These are phyloP conservation scores for Semicossyphus pulcher DNA, from an alignment of 2,113 vertebrate genomes.

Conservation along the genomic window DNA sequence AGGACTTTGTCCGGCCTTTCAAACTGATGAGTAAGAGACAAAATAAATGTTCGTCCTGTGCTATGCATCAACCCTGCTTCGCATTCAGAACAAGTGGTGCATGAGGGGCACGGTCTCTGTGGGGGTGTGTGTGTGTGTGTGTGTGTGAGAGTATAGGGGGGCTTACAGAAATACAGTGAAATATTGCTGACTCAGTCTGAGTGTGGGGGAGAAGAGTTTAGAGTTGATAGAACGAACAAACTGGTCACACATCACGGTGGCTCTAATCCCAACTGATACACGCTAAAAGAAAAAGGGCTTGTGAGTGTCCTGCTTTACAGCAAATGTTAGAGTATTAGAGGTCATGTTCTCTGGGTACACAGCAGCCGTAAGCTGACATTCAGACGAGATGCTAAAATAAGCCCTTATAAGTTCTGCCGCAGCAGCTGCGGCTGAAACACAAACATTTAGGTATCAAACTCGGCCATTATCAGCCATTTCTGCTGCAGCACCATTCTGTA, in stretches of 20 bases:
- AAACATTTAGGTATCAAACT: background rate
- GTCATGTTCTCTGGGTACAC: slow-evolving; percentile 4
- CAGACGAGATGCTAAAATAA: background rate
- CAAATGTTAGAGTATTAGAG: slow-evolving; percentile 2
- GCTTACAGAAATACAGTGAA: slow-evolving; percentile 18
- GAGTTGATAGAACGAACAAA: slow-evolving; percentile 20
- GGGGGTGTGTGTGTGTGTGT: slow-evolving; percentile 2
- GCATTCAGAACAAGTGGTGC: slow-evolving; percentile 44
- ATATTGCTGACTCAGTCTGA: slow-evolving; percentile 59
- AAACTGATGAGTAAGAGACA: slow-evolving; percentile 57
- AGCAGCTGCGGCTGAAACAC: background rate
- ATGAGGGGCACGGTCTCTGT: slow-evolving; percentile 23
- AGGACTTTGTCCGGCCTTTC: slow-evolving; percentile 53
- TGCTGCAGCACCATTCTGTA: background rate
- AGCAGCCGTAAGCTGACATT: background rate
- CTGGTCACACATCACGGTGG: background rate
- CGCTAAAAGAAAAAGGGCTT: background rate
- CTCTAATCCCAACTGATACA: slow-evolving; percentile 8
- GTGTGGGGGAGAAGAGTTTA: slow-evolving; percentile 18
- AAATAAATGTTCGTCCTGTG: slow-evolving; percentile 36
- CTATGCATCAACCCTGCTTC: slow-evolving; percentile 24
- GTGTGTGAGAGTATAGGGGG: background rate
- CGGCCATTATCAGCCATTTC: background rate
- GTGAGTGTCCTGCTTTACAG: background rate
- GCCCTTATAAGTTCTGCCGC: background rate